Evolutionary conservation across 2,113 vertebrate genomes (phyloP).

Genomic region (Greenwoodochromis staneri): DNA sequence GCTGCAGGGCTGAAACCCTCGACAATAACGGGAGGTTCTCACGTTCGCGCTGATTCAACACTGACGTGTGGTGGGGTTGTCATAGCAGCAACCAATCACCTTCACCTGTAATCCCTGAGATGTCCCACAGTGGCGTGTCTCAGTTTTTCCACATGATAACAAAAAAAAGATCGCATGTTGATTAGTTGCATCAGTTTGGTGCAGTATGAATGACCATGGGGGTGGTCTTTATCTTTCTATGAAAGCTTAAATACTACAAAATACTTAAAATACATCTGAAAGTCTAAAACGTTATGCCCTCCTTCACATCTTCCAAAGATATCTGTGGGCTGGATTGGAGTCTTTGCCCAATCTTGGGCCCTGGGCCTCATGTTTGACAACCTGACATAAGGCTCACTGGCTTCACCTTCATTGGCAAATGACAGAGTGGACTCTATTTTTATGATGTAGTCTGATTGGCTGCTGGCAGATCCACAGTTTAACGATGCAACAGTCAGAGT

Average conservation of each 20-base stretch:
- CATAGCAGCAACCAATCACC: background rate
- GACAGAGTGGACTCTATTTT: background rate
- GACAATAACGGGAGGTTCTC: background rate
- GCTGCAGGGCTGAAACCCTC: background rate
- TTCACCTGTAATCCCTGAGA: background rate
- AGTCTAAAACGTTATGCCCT: accelerated
- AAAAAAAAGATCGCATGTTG: accelerated
- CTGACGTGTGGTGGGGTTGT: background rate
- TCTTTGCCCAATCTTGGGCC: background rate
- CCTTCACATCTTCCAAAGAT: background rate
- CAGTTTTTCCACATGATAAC: background rate
- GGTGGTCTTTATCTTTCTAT: background rate
- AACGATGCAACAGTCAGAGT: background rate
- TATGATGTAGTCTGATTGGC: background rate
- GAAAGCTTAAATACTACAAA: background rate
- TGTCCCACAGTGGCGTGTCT: background rate
- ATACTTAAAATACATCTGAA: background rate
- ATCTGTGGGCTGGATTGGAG: background rate
- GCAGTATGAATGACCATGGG: background rate
- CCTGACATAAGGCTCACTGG: background rate
- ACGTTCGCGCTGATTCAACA: accelerated
- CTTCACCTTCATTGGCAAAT: background rate
- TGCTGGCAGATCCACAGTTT: background rate
- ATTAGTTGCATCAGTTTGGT: background rate
- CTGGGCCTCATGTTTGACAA: background rate